These are phyloP conservation scores for Graphium colonna DNA, from an alignment of 2,888 invertebrate genomes.

Conservation along the genomic window DNA sequence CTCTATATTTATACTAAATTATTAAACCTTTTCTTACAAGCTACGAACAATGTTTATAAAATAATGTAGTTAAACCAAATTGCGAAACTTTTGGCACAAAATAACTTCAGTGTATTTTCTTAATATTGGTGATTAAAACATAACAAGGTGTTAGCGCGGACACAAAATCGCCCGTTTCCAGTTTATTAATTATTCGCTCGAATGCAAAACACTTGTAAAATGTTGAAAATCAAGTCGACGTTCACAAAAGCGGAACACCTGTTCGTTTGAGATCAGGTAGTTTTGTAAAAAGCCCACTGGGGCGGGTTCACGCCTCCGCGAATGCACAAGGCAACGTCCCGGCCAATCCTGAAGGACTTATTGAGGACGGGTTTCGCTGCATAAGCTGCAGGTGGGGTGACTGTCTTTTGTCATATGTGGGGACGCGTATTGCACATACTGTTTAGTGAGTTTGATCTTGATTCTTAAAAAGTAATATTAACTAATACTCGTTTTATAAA, in stretches of 20 bases:
- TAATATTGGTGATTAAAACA: too few relatives aligned
- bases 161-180: neutral
- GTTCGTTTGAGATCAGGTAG: slow-evolving; percentile 1
- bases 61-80: too few relatives aligned
- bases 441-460: too few relatives aligned
- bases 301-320: slow-evolving; percentile 11
- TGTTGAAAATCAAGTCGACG: neutral
- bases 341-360: slow-evolving; percentile 12
- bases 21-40: too few relatives aligned
- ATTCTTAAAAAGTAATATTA: too few relatives aligned
- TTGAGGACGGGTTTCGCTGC: slow-evolving; percentile 4
- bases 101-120: too few relatives aligned
- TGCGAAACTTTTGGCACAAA: too few relatives aligned
- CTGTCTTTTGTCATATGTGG: neutral
- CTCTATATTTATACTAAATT: too few relatives aligned
- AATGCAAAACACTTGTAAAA: neutral
- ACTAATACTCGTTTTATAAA: too few relatives aligned
- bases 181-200: neutral
- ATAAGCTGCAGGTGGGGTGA: neutral
- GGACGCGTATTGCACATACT: too few relatives aligned
- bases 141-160: neutral
- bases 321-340: slow-evolving; percentile 6
- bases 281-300: slow-evolving; percentile 2
- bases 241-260: slow-evolving; percentile 3
- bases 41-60: too few relatives aligned